Conservation (phyloP, 2,797 vertebrate species). For the Crax fasciolata region DNA sequence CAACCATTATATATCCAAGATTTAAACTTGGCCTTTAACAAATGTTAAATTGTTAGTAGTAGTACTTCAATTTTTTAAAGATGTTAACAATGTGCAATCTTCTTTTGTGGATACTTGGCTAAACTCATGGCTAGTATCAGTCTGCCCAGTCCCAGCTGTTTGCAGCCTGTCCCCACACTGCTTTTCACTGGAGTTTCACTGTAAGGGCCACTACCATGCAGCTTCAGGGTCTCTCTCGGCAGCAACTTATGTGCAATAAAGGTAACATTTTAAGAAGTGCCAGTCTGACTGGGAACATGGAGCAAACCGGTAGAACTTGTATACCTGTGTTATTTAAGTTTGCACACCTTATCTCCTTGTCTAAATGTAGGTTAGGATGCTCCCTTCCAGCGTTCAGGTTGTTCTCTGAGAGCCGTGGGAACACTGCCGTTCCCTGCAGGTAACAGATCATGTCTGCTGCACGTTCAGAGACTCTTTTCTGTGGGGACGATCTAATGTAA, state of each 20-base stretch:
- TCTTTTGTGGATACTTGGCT: not conserved
- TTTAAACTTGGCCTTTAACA: not conserved
- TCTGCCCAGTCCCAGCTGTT: not conserved
- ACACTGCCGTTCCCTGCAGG: slow-evolving; percentile 41
- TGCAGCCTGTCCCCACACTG: fast-evolving
- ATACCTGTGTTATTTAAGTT: not conserved
- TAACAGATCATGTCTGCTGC: slow-evolving; percentile 41
- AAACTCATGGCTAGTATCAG: fast-evolving
- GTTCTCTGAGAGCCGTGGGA: slow-evolving; percentile 81
- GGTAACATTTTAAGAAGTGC: not conserved
- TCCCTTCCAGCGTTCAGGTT: not conserved
- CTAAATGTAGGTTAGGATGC: not conserved
- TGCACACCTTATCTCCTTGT: not conserved
- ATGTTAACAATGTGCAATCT: too few relatives aligned
- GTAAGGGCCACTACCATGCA: not conserved
- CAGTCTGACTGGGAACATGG: not conserved
- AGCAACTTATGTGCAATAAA: fast-evolving
- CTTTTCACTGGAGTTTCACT: not conserved
- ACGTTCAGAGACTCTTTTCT: slow-evolving; percentile 56
- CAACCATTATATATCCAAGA: not conserved
- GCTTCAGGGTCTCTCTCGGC: not conserved
- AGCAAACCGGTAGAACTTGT: not conserved
- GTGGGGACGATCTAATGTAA: slow-evolving; percentile 34
- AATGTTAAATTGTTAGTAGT: not conserved
- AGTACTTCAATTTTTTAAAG: not conserved